Base-by-base conservation (phyloP, 2,888 invertebrate species). In the Cheilosia impressa region DNA sequence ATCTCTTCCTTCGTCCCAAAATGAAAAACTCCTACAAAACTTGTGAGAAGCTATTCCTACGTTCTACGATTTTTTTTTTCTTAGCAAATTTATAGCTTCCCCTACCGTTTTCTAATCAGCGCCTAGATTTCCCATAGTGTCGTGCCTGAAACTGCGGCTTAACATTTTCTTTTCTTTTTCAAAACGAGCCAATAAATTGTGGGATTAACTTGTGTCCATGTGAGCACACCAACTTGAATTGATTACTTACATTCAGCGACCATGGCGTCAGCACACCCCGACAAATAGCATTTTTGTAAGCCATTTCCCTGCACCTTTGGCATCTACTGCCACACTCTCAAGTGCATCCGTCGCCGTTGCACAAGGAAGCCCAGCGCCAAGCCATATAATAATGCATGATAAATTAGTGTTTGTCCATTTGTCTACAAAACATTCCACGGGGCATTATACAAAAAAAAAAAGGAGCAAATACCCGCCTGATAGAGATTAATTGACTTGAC, bases 401-500 rank as follows among this genome's bases (percentile, higher is more conserved):
- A 53, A 41, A 55, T 68, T 34, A 45, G 31, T 57, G 31, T 45
- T 57, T 31, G 19, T 34, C 22, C 19, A 52, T 24, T 55, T 55
- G 38, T 58, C 34, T 50, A 38, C 31, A 50, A 45, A 27, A 43
- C 53, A 76, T 72, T 77, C 55, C 62, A n/a, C 43, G 62, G 24
- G 22, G 72, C 52, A 57, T 77, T 72, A 72, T 38, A 52, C 6
- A 27, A 27, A 6, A 27, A 6, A 57, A 45, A 66, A 38, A 52
- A 63, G 47, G 66, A 45, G 52, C 60, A 71, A 82, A 62, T 57
- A 68, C 19, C 24, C 47, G 31, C 1, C 47, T 65, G 47, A 65
- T 72, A 15, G 62, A 68, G 68, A 83, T 78, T 78, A 78, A 78
- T 62, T 68, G 50, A 45, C 22, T 50, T 52, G 13, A 31, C 57